Base-by-base conservation (phyloP, 2,888 invertebrate genomes). In the Rhagophthalmus giganteus region DNA sequence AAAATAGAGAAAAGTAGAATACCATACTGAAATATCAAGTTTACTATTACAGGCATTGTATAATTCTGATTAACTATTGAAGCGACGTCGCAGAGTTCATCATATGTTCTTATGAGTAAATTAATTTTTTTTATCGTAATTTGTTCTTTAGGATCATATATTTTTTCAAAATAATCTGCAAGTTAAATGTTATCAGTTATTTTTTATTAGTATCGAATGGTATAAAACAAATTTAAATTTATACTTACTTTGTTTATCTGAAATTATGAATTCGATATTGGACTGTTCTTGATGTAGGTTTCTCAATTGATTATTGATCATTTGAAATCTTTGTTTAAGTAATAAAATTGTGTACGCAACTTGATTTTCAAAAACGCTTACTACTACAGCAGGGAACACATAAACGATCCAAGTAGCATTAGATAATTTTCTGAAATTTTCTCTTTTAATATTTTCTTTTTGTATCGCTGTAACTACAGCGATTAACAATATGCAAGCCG, bases 1-100 rank as follows among this genome's bases (percentile, higher is more conserved):
- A 57, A 62, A 6, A 55, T 38, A 14, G 55, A 28, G 34, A 49
- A 62, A 2, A 59, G 34, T 15, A 53, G 24, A 16, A 60, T 42
- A 20, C 57, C 35, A 38, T 57, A 55, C 26, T 55, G 51, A n/a
- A 55, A 28, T 2, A 31, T 33, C 11, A 63, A 52, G 12, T 35
- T 34, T 24, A 51, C 33, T 13, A 58, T 16, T 16, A 60, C 27
- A 50, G 52, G 56, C 14, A 55, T 11, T 3, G 52, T 41, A 32
- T 54, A 62, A 34, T 44, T 51, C 16, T 20, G 16, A 35, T 59
- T 60, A 7, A 57, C 44, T 28, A 27, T 11, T 20, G 40, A 26
- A 10, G 47, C 13, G 10, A 58, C 15, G 16, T 58, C 59, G 26
- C 56, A 52, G 26, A 60, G 42, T 15, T 53, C 42, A 28, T 57